A percentile compares a stretch with the other conserved stretches of the same genome.
Evolutionary conservation across 2,888 invertebrate genomes (phyloP).

Genomic region (Cancer borealis): DNA sequence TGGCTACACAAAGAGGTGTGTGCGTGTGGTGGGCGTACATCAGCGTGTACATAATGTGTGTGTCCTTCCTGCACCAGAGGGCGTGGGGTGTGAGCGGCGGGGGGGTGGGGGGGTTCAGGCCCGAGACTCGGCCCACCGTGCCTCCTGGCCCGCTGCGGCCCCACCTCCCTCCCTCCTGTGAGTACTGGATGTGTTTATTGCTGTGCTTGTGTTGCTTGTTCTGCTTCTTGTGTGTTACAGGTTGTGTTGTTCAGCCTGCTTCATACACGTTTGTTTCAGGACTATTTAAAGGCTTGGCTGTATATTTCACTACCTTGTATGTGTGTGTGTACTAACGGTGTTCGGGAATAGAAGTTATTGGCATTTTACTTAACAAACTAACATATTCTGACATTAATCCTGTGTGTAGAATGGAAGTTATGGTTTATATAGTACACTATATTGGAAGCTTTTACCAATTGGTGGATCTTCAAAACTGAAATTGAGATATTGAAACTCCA

Average conservation of each 20-base stretch:
- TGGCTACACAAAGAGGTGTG: background rate
- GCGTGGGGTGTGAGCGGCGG: slow-evolving; percentile 67
- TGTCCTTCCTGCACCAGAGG: slow-evolving; percentile 56
- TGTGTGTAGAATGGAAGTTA: background rate
- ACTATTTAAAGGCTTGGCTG: background rate
- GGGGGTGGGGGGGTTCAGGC: slow-evolving; percentile 43
- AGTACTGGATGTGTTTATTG: slow-evolving; percentile 36
- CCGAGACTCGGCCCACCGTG: slow-evolving; percentile 67
- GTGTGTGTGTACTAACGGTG: background rate
- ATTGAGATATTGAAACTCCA: background rate
- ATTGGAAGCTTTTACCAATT: background rate
- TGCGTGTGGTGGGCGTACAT: slow-evolving; percentile 41
- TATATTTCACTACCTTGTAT: background rate
- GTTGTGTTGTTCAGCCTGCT: background rate
- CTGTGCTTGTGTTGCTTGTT: slow-evolving; percentile 38
- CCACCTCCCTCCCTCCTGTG: slow-evolving; percentile 65
- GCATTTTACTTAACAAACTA: background rate
- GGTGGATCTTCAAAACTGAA: background rate
- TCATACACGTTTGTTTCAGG: background rate
- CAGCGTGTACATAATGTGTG: slow-evolving; percentile 62
- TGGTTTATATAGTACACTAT: background rate
- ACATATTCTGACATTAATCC: background rate
- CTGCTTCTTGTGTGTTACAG: background rate
- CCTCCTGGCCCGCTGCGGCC: slow-evolving; percentile 73
- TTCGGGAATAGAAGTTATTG: background rate